Evolutionary conservation across 2,113 vertebrate species (phyloP).

Genomic region (Cercopithecus mona): DNA sequence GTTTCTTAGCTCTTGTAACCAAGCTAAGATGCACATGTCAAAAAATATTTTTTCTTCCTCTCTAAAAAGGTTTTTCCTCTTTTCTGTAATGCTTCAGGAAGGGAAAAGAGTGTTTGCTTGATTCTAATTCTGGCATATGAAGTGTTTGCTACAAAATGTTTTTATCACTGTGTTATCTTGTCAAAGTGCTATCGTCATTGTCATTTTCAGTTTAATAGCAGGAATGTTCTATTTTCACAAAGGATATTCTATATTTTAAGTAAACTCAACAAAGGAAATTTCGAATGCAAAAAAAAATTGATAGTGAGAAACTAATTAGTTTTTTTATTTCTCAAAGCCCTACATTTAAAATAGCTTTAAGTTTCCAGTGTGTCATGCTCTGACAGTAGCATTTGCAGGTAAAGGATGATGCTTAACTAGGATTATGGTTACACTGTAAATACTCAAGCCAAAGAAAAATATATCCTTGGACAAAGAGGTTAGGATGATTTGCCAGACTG

Average conservation of each 20-base stretch:
- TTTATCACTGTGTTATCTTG: constrained; percentile 29
- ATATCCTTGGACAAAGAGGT: neutral
- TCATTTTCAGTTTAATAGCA: constrained; percentile 54
- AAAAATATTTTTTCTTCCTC: constrained; percentile 45
- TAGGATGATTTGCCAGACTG: neutral
- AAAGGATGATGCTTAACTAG: neutral
- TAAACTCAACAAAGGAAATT: constrained; percentile 34
- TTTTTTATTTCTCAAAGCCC: constrained; percentile 2
- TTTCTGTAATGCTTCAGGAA: constrained; percentile 30
- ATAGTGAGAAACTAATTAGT: constrained; percentile 10
- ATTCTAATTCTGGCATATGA: constrained; percentile 53
- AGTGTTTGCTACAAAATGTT: constrained; percentile 47
- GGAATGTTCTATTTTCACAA: constrained; percentile 36
- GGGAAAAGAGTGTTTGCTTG: neutral
- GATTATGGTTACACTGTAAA: neutral
- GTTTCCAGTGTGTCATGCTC: neutral
- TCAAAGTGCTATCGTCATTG: constrained; percentile 40
- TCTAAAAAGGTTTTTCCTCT: constrained; percentile 53
- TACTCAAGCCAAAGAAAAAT: neutral
- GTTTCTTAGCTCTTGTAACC: constrained; percentile 71
- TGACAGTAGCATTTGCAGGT: neutral
- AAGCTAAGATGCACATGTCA: constrained; percentile 58
- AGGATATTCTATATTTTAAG: constrained; percentile 23
- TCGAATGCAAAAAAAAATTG: constrained; percentile 2
- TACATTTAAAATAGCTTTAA: constrained; percentile 19